A percentile compares a stretch with the other conserved stretches of the same genome.
phyloP scores from a whole-genome alignment of 2,113 vertebrate species.

The Oryzias javanicus region DNA sequence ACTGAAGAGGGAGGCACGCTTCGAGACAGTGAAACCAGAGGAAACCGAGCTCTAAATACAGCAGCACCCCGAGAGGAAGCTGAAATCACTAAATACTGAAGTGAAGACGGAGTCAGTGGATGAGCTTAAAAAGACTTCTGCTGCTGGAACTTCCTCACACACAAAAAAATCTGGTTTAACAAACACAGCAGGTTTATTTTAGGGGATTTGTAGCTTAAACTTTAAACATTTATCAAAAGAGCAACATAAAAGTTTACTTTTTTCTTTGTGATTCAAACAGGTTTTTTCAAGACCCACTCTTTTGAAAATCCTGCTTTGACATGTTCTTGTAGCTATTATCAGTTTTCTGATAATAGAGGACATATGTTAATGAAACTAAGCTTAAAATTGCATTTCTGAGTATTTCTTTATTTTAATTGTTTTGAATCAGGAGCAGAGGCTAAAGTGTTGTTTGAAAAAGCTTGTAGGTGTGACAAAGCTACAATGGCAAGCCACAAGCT shows the following conservation, averaged over 20 bases:
- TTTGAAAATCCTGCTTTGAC: too few species aligned
- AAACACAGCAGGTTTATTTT: neutral
- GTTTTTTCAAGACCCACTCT: neutral
- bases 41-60: constrained; percentile 35
- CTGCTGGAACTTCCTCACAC: neutral
- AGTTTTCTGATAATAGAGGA: too few species aligned
- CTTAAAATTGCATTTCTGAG: too few species aligned
- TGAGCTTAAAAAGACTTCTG: constrained; percentile 8
- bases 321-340: too few species aligned
- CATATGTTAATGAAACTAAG: too few species aligned
- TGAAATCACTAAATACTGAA: constrained; percentile 41
- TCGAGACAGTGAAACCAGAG: constrained; percentile 53
- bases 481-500: too few species aligned
- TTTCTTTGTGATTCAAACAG: neutral
- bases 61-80: constrained; percentile 19
- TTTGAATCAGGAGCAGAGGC: too few species aligned
- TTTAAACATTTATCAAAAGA: neutral
- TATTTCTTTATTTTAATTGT: too few species aligned
- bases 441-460: too few species aligned
- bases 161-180: neutral
- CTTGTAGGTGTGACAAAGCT: too few species aligned
- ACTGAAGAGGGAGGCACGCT: constrained; percentile 38
- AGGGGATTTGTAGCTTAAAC: neutral
- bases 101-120: constrained; percentile 25
- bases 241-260: neutral